Conservation (phyloP, 1,140 invertebrate species). For the Lordiphosa collinella region DNA sequence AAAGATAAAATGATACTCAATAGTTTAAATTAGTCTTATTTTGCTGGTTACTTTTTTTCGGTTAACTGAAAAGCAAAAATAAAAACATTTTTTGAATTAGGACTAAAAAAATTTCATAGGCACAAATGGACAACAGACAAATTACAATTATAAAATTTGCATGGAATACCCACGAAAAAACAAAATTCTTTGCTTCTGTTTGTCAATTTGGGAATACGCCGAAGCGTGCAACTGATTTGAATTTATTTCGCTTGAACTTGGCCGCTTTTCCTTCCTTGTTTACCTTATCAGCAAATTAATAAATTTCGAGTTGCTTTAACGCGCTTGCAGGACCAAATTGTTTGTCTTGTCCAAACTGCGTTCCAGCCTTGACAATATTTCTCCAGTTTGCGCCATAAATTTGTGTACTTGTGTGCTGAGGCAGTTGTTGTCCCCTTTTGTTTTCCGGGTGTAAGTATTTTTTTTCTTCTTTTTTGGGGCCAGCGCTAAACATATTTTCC, state of each 20-base stretch:
- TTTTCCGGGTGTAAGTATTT: slow-evolving; percentile 27
- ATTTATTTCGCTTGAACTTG: slow-evolving; percentile 19
- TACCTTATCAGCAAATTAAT: slow-evolving; percentile 75
- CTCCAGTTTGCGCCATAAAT: slow-evolving; percentile 70
- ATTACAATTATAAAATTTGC: too few species aligned
- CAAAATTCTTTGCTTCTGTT: too few species aligned
- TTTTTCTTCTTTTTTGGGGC: slow-evolving; percentile 39
- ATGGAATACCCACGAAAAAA: too few species aligned
- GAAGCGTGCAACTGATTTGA: background rate
- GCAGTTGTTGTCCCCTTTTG: slow-evolving; percentile 35
- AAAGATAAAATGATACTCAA: too few species aligned
- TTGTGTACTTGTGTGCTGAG: slow-evolving; percentile 63
- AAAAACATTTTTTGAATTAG: too few species aligned
- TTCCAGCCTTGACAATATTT: slow-evolving; percentile 61
- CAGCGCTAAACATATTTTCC: slow-evolving; percentile 63
- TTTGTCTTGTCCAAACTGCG: slow-evolving; percentile 36
- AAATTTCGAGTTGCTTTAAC: slow-evolving; percentile 73
- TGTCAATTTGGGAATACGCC: too few species aligned
- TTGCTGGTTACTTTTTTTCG: too few species aligned
- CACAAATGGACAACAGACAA: too few species aligned
- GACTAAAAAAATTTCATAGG: too few species aligned
- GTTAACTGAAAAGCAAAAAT: too few species aligned
- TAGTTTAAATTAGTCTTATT: too few species aligned
- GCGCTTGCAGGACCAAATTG: slow-evolving; percentile 46
- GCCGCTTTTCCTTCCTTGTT: slow-evolving; percentile 41